These are phyloP conservation scores for Callyntrura guangdongensis DNA, from an alignment of 2,888 invertebrate species.

Conservation along the genomic window DNA sequence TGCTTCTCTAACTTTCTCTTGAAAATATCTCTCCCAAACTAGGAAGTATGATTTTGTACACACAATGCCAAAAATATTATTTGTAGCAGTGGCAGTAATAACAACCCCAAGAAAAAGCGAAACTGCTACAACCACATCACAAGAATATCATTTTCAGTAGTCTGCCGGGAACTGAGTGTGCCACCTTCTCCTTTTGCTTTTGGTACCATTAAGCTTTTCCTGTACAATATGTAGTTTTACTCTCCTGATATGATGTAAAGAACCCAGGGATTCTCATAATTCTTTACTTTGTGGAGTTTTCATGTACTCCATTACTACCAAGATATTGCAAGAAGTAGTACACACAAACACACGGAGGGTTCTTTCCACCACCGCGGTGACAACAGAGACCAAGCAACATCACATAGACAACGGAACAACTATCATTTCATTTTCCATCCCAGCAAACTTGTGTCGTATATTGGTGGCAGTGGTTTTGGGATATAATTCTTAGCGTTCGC, in stretches of 20 bases:
- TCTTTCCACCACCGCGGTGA: slow-evolving; percentile 17
- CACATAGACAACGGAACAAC: slow-evolving; percentile 16
- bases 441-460: background rate
- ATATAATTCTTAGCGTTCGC: background rate
- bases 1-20: slow-evolving; percentile 15
- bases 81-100: background rate
- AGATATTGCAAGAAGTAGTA: slow-evolving; percentile 1
- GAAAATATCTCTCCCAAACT: background rate
- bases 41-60: background rate
- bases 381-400: background rate
- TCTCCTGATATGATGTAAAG: slow-evolving; percentile 36
- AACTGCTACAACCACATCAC: background rate
- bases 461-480: background rate
- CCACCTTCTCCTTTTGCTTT: slow-evolving; percentile 1
- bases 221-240: background rate
- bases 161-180: background rate
- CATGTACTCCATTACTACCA: slow-evolving; percentile 24
- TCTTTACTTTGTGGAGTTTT: slow-evolving; percentile 22
- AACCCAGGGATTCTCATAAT: slow-evolving; percentile 61
- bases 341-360: slow-evolving; percentile 5
- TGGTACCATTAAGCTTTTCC: background rate
- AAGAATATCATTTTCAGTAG: slow-evolving; percentile 11
- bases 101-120: background rate
- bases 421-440: slow-evolving; percentile 40
- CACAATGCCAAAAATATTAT: background rate